Evolutionary conservation across 2,113 vertebrate species (phyloP), one percentile per base, ranked within the genome.

Genomic region (Leptobrachium ailaonicum): DNA sequence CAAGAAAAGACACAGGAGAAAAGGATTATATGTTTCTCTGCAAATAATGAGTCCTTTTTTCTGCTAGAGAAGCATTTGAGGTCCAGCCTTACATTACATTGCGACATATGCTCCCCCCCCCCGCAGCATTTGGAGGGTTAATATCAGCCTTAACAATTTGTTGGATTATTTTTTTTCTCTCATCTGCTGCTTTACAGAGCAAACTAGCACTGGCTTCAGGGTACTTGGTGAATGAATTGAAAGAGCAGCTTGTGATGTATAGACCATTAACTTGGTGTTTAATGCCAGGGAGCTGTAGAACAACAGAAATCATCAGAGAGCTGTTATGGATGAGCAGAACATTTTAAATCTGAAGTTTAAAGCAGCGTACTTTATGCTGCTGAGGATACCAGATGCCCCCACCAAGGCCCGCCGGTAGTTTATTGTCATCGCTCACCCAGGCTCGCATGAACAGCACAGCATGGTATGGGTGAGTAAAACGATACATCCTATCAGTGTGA

Each of bases 191-290:
- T 42, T 77, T 54, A 47, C 42, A 80, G 20, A 47, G 50, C 42
- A 43, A 74, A 68, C 47, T 80, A 44, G 64, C 54, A 41, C 42
- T 74, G 66, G 66, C 72, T 81, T 64, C 60, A 58, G 70, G 71
- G 62, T 81, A 45, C 79, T 60, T 75, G 53, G 50, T 44, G 53
- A 64, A 73, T 81, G 79, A 68, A 81, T 75, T 69, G 42, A 63
- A 74, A 50, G 79, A 81, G 66, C 71, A 81, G 71, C 72, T 81
- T 71, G 53, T 68, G 71, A 81, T 68, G 64, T 81, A 75, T 69
- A 72, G 79, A 69, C 79, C 79, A 81, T 81, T 81, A 81, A 69
- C 72, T 74, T 69, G 58, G 66, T 71, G 44, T 60, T 75, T 69
- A 80, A 75, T 81, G 79, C 71, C 43, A 54, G 60, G 53, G 66